These are phyloP conservation scores for Nothobranchius kuhntae DNA, from an alignment of 2,113 vertebrate species.

Conservation along the genomic window DNA sequence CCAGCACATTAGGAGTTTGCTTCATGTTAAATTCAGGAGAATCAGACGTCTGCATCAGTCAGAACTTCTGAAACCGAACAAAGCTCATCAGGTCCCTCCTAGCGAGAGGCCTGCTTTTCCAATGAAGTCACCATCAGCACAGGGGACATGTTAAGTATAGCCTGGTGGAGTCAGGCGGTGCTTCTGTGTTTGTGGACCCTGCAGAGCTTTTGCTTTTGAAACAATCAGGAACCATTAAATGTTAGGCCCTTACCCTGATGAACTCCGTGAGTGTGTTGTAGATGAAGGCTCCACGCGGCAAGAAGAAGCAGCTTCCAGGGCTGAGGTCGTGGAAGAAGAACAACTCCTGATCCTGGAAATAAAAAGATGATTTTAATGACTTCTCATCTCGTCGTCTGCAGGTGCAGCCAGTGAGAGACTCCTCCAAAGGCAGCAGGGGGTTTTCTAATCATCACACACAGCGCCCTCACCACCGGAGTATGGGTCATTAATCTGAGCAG, in stretches of 20 bases:
- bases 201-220: background rate
- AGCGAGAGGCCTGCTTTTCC: slow-evolving; percentile 10
- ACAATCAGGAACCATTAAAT: no score
- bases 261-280: slow-evolving; percentile 90
- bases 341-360: slow-evolving; percentile 91
- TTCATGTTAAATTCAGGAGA: background rate
- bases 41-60: background rate
- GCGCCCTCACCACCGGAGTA: background rate
- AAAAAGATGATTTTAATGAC: slow-evolving; percentile 20
- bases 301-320: slow-evolving; percentile 95
- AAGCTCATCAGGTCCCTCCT: slow-evolving; percentile 16
- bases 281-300: slow-evolving; percentile 90
- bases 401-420: slow-evolving; percentile 24
- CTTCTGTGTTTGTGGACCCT: background rate
- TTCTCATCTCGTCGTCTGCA: slow-evolving; percentile 26
- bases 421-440: slow-evolving; percentile 30
- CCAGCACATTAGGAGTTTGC: background rate
- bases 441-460: slow-evolving; percentile 23
- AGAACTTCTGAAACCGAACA: slow-evolving; percentile 5
- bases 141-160: slow-evolving; percentile 3
- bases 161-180: background rate
- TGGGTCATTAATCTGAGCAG: background rate
- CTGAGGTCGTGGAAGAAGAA: slow-evolving; percentile 98
- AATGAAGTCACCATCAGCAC: slow-evolving; percentile 23
- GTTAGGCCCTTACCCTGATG: slow-evolving; percentile 83